Base-by-base conservation (phyloP, 1,140 invertebrate genomes). In the Tetramorium simillimum region DNA sequence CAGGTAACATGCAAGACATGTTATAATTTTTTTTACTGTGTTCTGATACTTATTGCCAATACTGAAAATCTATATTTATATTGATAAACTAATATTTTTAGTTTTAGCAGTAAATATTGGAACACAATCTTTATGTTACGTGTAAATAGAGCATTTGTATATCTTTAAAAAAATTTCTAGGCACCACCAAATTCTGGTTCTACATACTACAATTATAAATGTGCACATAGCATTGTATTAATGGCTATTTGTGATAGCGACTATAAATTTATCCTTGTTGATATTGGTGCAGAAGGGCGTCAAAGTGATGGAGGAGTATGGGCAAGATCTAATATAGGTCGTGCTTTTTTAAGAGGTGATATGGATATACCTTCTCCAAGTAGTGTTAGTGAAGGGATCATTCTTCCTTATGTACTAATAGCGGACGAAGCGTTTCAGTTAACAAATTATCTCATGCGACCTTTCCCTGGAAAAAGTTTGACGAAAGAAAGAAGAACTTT, bases 281-380 rank as follows among this genome's bases (percentile, higher is more conserved):
- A 72, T 33, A 72, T 72, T 53, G 7, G 28, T 53, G 46, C 49
- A 10, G 69, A 24, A n/a, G 49, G 49, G n/a, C 69, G 49, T n/a
- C 21, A 72, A n/a, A 72, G 69, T 72, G 69, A 72, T 53, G 28
- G 69, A 53, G 69, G 49, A 9, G 14, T 72, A 70, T 70, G 46
- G 24, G 24, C 46, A 16, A 24, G 67, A 51, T 51, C 43, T 49
- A 10, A 1, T 51, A 70, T 69, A 10, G 65, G 65, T 51, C 14
- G 16, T 18, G 69, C 43, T 7, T 72, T 72, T 33, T 24, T 7
- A 53, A 18, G 24, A 72, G 18, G 14, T 18, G 9, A 53, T 2
- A 72, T 72, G 16, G 24, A 53, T 53, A 53, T 33, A 72, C 28
- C 46, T n/a, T 18, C 69, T 51, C 46, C 46, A 51, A 16, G 53